Base-by-base conservation (phyloP, 2,888 invertebrate species). In the Hecatera dysodea region DNA sequence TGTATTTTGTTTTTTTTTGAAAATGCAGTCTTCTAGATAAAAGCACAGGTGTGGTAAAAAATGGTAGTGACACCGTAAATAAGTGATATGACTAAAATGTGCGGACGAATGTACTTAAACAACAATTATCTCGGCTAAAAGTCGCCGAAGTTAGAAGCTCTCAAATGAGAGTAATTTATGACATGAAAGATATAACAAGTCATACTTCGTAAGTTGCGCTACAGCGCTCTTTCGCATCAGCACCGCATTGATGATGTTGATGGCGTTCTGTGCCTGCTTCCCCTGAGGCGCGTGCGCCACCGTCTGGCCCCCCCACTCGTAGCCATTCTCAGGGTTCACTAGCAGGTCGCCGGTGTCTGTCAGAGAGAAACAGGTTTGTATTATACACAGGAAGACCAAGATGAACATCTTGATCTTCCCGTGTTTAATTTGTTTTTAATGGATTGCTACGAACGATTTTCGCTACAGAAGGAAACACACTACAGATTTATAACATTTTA, bases 211-310 rank as follows among this genome's bases (percentile, higher is more conserved):
- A 8, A 97, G 93, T 80, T 97, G 97, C 0, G 97, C 96, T 6
- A 97, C 92, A 17, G 97, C 96, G 75, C 97, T 96, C 88, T 97
- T 97, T 83, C 97, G 93, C 92, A 97, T 95, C n/a, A 97, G 92
- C 29, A 97, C 97, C 79, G 97, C 97, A 87, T 97, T 97, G 87
- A 97, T 96, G 72, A 97, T 97, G 90, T 97, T 97, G 90, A 97
- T 97, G 52, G 97, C 97, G 85, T 97, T 97, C 82, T 96, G 95
- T 36, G 95, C 88, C 33, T 91, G 90, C 72, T 90, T 93, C 27
- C 94, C 93, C 11, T 88, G 75, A 0, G 90, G 90, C 1, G 88
- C 84, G 1, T 92, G 90, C 2, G 90, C 89, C 4, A 89, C 74
- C 0, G 86, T 79, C 79, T 92, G 93, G 0, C 92, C 92, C 0